Evolutionary conservation across 2,113 vertebrate genomes (phyloP).

Genomic region (Hippocampus mohnikei): DNA sequence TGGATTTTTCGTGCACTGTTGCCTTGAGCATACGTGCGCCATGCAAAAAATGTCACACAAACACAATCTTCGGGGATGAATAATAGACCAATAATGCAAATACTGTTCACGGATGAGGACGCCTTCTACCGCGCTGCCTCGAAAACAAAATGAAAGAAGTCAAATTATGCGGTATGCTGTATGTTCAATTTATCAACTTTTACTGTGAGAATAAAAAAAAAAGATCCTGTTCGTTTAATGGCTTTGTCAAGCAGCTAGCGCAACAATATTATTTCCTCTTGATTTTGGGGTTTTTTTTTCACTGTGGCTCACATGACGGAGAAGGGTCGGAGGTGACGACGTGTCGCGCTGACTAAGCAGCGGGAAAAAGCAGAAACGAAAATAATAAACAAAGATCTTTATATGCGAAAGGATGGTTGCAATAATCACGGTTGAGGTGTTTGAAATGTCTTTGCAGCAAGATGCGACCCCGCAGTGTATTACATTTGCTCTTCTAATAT

Average conservation of each 20-base stretch:
- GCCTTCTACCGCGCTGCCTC: not conserved
- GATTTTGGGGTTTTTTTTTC: not conserved
- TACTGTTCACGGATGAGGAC: not conserved
- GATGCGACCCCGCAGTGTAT: not conserved
- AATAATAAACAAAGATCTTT: slow-evolving; percentile 43
- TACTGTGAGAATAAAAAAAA: not conserved
- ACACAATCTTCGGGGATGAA: slow-evolving; percentile 6
- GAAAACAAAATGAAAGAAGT: not conserved
- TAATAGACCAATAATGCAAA: slow-evolving; percentile 1
- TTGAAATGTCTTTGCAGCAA: not conserved
- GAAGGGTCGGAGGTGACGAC: slow-evolving; percentile 40
- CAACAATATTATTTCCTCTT: slow-evolving; percentile 48
- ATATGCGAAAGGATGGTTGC: not conserved
- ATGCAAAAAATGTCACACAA: slow-evolving; percentile 7
- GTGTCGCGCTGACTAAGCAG: slow-evolving; percentile 34
- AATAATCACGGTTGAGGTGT: not conserved
- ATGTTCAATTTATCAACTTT: not conserved
- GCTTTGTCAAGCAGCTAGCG: slow-evolving; percentile 19
- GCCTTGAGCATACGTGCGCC: not conserved
- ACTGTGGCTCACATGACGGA: slow-evolving; percentile 38
- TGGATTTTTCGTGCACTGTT: not conserved
- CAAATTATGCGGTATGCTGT: not conserved
- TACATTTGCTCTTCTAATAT: not conserved
- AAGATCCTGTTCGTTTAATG: not conserved
- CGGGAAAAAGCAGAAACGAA: slow-evolving; percentile 53